phyloP scores from a whole-genome alignment of 2,113 vertebrate species.

The Colaptes auratus region DNA sequence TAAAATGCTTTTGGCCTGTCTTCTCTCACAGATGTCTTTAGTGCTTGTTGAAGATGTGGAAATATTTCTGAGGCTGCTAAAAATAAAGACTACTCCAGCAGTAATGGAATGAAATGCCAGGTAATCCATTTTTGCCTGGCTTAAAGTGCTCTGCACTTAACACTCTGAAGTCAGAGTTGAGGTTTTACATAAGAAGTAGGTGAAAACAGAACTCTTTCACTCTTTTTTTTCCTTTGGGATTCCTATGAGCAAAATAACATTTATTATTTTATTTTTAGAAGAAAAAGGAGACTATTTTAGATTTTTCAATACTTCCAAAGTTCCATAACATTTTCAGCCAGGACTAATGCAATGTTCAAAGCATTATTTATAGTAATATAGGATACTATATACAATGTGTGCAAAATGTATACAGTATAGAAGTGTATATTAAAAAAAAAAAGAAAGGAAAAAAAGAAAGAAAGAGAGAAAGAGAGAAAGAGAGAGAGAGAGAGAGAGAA shows the following conservation, averaged over 20 bases:
- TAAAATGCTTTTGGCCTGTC: neutral
- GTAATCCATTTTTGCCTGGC: neutral
- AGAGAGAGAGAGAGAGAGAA: too few relatives aligned
- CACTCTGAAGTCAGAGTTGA: neutral
- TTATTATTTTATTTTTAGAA: neutral
- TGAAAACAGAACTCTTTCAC: neutral
- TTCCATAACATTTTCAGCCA: fast-evolving
- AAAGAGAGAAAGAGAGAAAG: too few relatives aligned
- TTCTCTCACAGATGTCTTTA: neutral
- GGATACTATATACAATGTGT: neutral
- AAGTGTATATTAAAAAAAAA: neutral
- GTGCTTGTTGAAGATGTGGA: neutral
- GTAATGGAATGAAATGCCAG: neutral
- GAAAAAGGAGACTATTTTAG: neutral
- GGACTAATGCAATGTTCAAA: neutral
- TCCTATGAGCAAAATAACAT: fast-evolving
- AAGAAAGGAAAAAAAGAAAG: too few relatives aligned
- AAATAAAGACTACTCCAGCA: conserved; percentile 24
- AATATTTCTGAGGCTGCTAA: conserved; percentile 8
- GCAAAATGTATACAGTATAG: neutral
- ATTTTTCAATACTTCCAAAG: neutral
- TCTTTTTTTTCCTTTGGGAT: neutral
- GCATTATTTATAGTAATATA: neutral
- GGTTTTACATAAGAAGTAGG: neutral
- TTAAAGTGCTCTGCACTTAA: neutral